A percentile compares a stretch with the other conserved stretches of the same genome.
Evolutionary conservation across 2,888 invertebrate species (phyloP).

Genomic region (Temnothorax unifasciatus): DNA sequence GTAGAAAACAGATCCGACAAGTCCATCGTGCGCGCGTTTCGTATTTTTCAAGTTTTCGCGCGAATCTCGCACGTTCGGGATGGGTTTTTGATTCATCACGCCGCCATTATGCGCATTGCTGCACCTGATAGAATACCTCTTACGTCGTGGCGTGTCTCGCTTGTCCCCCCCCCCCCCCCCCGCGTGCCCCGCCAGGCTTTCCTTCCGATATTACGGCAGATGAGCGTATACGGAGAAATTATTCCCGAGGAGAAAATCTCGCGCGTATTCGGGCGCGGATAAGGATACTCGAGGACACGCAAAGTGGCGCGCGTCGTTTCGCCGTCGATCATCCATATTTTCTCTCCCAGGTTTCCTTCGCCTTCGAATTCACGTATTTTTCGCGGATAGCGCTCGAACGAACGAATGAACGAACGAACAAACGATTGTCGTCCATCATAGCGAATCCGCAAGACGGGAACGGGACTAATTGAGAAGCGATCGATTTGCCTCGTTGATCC

Average conservation of each 20-base stretch:
- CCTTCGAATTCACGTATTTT: background rate
- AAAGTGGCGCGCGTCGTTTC: slow-evolving; percentile 1
- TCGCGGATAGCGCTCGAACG: background rate
- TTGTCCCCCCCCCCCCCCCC: background rate
- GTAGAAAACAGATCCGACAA: background rate
- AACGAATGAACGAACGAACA: too few species aligned
- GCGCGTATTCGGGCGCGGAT: background rate
- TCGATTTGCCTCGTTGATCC: background rate
- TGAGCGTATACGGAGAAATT: slow-evolving; percentile 26
- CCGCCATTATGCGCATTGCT: slow-evolving; percentile 45
- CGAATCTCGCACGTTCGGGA: background rate
- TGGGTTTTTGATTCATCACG: slow-evolving; percentile 22
- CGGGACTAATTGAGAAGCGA: background rate
- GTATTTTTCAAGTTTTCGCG: slow-evolving; percentile 22
- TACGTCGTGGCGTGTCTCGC: slow-evolving; percentile 11
- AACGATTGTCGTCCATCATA: background rate
- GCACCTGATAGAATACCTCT: slow-evolving; percentile 17
- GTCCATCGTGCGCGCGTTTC: background rate
- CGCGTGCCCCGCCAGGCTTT: background rate
- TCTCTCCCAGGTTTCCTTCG: slow-evolving; percentile 6
- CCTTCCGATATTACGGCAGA: slow-evolving; percentile 33
- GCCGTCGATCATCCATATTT: background rate
- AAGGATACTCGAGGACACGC: background rate
- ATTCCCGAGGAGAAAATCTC: slow-evolving; percentile 15
- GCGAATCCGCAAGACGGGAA: background rate